Base-by-base conservation (phyloP, 2,113 vertebrate species). In the Ariopsis seemanni region DNA sequence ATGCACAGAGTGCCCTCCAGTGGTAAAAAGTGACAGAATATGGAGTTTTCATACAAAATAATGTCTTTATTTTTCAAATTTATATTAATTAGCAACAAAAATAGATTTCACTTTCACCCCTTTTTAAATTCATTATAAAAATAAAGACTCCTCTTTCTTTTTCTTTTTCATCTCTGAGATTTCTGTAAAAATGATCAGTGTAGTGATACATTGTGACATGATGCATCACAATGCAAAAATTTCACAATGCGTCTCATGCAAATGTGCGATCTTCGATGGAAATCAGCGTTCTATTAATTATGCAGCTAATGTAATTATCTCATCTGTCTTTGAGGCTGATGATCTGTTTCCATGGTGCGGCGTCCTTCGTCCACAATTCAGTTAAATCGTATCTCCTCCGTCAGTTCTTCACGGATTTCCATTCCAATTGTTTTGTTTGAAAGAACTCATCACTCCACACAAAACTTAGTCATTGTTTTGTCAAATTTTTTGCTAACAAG, bases 1-100 rank as follows among this genome's bases (percentile, higher is more conserved):
- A 83, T 18, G 58, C 72, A 89, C 72, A 91, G 92, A 92, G 93
- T 93, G 93, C 93, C 94, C 93, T 94, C 93, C 92, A 94, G 93
- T 93, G 92, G 93, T 53, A 90, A 91, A 62, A 83, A 75, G 75
- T 89, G 52, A 89, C n/a, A 88, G 65, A 8, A 25, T 42, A 42
- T 42, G 42, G 42, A 42, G 27, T 2, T 52, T 83, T 75, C 55
- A 30, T 7, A 2, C 55, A 58, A 22, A 7, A 8, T 3, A 58
- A 69, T 18, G n/a, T 12, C 27, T 42, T 18, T 18, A 42, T 75
- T 50, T 75, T 50, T 72, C 34, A 42, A 18, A 74, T 74, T 20
- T 48, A 18, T 72, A 8, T 72, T 72, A 17, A 7, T 72, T 18
- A 17, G 27, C 25, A 65, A 27, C n/a, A 30, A 69, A 67, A 27